A percentile compares a stretch with the other conserved stretches of the same genome.
phyloP scores from a whole-genome alignment of 30 jellyfish, hydroid and myxozoan species.

The Cassiopea andromeda region DNA sequence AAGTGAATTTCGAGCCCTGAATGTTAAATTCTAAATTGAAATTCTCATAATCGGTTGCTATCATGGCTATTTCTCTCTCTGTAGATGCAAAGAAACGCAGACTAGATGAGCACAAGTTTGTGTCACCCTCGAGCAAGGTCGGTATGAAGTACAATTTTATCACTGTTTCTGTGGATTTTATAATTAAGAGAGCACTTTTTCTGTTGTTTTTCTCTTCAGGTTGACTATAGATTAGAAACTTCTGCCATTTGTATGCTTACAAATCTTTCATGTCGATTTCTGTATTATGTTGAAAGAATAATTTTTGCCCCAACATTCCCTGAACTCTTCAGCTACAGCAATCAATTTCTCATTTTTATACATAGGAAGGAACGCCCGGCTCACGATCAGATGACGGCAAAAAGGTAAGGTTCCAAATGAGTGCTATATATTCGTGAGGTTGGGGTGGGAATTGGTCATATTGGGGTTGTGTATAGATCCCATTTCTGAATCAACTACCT shows the following conservation, averaged over 20 bases:
- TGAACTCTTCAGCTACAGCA: too few relatives aligned
- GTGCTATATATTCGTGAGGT: neutral
- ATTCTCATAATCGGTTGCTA: neutral
- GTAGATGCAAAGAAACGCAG: constrained; percentile 68
- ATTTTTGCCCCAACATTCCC: too few relatives aligned
- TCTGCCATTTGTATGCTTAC: too few relatives aligned
- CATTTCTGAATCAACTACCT: too few relatives aligned
- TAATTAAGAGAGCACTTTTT: neutral
- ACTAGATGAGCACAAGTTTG: constrained; percentile 60
- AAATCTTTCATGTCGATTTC: too few relatives aligned
- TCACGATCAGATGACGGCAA: constrained; percentile 39
- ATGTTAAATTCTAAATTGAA: too few relatives aligned
- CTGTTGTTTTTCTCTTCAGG: neutral
- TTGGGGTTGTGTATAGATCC: too few relatives aligned
- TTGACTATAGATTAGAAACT: too few relatives aligned
- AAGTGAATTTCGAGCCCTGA: too few relatives aligned
- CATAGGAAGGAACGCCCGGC: constrained; percentile 29
- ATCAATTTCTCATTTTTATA: neutral
- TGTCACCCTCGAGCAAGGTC: constrained; percentile 60
- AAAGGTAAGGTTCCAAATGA: neutral
- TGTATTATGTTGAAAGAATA: too few relatives aligned
- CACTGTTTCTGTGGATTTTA: neutral
- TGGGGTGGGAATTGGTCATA: neutral
- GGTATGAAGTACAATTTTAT: neutral
- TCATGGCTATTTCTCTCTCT: neutral